A percentile compares a stretch with the other conserved stretches of the same genome.
Conservation (phyloP, 2,113 vertebrate species). For the Zosterops hypoxanthus region DNA sequence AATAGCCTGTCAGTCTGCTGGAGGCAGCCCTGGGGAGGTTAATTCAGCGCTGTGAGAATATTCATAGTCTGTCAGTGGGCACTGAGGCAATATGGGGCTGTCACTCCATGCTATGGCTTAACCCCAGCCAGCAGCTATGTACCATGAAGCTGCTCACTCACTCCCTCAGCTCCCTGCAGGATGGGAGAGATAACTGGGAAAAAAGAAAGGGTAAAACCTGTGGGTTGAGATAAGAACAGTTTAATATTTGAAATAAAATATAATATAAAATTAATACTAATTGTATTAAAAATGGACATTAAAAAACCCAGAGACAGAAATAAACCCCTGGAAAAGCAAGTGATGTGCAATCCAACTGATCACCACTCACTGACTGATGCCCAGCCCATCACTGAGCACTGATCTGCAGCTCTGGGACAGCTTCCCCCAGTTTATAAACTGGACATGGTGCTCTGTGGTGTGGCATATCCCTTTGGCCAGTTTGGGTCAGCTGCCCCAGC, state of each 20-base stretch:
- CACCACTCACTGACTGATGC: neutral
- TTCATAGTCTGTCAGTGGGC: neutral
- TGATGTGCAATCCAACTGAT: neutral
- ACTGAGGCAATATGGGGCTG: neutral
- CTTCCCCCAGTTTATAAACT: neutral
- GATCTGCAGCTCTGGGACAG: neutral
- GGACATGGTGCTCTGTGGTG: neutral
- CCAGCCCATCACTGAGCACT: neutral
- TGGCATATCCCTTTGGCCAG: neutral
- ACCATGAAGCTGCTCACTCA: neutral
- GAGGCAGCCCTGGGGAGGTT: neutral
- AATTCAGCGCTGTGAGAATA: neutral
- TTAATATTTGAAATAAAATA: neutral
- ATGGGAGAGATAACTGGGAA: neutral
- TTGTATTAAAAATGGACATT: neutral
- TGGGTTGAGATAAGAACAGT: neutral
- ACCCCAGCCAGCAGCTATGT: neutral
- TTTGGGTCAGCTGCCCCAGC: neutral
- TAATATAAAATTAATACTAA: neutral
- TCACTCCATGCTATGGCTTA: neutral
- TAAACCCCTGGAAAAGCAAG: neutral
- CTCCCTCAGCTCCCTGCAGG: fast-evolving
- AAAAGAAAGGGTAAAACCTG: neutral
- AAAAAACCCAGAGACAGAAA: neutral
- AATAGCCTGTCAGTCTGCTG: neutral